These are phyloP conservation scores for Callaeas wilsoni DNA, from an alignment of 2,113 vertebrate genomes.

Conservation along the genomic window DNA sequence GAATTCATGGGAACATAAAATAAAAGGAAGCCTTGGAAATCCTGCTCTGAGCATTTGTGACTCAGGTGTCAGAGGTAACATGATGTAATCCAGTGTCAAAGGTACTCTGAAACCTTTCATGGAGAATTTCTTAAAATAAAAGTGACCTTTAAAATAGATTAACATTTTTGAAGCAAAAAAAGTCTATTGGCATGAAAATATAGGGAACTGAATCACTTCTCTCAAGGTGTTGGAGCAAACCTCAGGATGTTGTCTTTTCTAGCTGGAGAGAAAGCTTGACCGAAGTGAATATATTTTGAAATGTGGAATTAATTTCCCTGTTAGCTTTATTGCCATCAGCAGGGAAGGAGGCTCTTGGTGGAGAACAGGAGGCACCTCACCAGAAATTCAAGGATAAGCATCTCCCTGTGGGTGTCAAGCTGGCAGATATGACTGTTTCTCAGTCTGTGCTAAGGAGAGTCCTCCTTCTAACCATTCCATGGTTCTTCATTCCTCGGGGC, in stretches of 20 bases:
- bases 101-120: background rate
- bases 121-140: background rate
- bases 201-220: background rate
- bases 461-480: background rate
- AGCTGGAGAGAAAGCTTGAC: background rate
- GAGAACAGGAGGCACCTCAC: background rate
- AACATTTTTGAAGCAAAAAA: background rate
- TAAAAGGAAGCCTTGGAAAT: conserved; percentile 20
- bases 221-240: conserved; percentile 18
- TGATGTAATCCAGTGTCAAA: conserved; percentile 36
- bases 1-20: conserved; percentile 1
- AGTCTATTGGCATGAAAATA: background rate
- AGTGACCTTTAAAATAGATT: conserved; percentile 29
- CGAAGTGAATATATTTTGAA: background rate
- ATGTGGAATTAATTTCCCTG: background rate
- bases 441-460: background rate
- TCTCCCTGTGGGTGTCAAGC: background rate
- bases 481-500: background rate
- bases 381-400: background rate
- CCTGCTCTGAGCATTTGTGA: conserved; percentile 20
- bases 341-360: background rate
- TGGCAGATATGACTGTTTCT: background rate
- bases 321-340: background rate
- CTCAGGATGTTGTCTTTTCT: conserved; percentile 6
- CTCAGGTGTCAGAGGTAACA: conserved; percentile 30